These are phyloP conservation scores for Smutsia temminckii DNA, from an alignment of 2,797 vertebrate genomes.

Conservation along the genomic window DNA sequence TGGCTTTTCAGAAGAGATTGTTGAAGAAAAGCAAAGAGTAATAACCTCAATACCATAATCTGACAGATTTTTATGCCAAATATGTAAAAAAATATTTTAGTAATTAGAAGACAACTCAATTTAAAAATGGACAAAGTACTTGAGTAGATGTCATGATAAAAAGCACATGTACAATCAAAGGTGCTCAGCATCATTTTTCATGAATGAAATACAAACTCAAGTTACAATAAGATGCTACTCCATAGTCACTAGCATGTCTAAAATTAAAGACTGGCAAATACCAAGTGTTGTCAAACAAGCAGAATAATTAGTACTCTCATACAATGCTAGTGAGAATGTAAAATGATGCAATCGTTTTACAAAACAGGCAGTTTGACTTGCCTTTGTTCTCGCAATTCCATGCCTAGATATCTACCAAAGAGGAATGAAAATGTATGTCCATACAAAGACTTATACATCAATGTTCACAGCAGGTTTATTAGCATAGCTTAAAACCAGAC, in stretches of 20 bases:
- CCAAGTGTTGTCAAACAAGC: neutral
- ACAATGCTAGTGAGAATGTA: neutral
- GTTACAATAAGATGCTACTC: neutral
- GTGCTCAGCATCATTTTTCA: neutral
- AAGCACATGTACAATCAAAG: neutral
- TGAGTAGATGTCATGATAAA: neutral
- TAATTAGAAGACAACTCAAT: neutral
- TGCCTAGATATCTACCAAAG: neutral
- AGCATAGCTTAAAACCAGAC: neutral
- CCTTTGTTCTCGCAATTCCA: neutral
- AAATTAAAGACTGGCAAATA: neutral
- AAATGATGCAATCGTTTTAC: neutral
- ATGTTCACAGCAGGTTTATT: neutral
- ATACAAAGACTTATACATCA: neutral
- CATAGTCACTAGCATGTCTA: neutral
- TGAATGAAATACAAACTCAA: conserved; percentile 15
- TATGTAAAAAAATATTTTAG: neutral
- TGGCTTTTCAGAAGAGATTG: neutral
- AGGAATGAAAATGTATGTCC: neutral
- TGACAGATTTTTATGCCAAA: neutral
- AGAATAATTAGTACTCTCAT: neutral
- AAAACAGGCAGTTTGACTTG: neutral
- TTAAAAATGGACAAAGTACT: neutral
- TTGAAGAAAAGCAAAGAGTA: neutral
- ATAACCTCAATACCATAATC: neutral